Evolutionary conservation across 2,888 invertebrate genomes (phyloP), one percentile per base, ranked within the genome.

Genomic region (Synanthedon formicaeformis): DNA sequence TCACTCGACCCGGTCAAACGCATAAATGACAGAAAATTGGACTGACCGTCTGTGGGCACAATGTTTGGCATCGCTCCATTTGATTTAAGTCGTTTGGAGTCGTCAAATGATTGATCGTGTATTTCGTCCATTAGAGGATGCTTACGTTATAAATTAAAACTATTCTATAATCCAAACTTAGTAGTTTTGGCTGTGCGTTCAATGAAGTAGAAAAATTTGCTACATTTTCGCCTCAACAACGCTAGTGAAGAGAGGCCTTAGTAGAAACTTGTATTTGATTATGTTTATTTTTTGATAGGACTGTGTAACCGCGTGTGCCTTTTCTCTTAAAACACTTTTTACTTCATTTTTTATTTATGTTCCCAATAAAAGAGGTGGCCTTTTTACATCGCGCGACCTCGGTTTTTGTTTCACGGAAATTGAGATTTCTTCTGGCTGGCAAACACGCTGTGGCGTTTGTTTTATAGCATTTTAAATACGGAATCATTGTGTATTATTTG

Each of bases 241-340:
- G 14, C 45, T 13, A n/a, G 45, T 45, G 45, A 14, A 13, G 12
- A 49, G 8, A 49, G 4, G 50, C 71, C 78, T 85, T 81, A 86
- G 84, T 86, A 82, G 78, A 84, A 78, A 73, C 75, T 75, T 78
- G 65, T 82, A 81, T 82, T 71, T 81, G 78, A 81, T 83, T 85
- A 74, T 81, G 77, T 83, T 83, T 87, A 75, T 82, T 85, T 84
- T 86, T 75, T 81, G 86, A 87, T 87, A 87, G 84, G 79, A 70
- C 81, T 78, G 77, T 76, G 83, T 82, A 82, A 80, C 78, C 69
- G 78, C 71, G 77, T 76, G 78, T 73, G 75, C 74, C 73, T 78
- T 80, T 81, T 78, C 78, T 78, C 71, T 78, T 73, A 71, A 74
- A 73, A 69, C 60, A 62, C 63, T 73, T 71, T 66, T 79, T 78